Percentiles rank a stretch among this genome's conserved stretches.
phyloP scores from a whole-genome alignment of 1,140 invertebrate species.

The Pachyrhynchus sulphureomaculatus region DNA sequence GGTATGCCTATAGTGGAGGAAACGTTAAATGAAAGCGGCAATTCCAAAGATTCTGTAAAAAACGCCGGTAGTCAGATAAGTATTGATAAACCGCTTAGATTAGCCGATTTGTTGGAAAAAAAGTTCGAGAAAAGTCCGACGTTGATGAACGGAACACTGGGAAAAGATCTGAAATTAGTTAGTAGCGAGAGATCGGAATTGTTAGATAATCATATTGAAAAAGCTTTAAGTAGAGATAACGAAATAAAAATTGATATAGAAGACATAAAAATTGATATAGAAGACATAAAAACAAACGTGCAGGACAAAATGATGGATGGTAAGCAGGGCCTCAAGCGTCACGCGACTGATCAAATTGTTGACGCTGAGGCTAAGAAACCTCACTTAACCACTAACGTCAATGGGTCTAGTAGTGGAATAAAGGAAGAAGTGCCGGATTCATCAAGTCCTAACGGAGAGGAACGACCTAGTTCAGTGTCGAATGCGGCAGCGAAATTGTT shows the following conservation, averaged over 20 bases:
- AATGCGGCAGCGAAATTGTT: slow-evolving; percentile 72
- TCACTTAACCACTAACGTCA: slow-evolving; percentile 53
- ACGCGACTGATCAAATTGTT: slow-evolving; percentile 47
- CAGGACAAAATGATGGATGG: slow-evolving; percentile 2
- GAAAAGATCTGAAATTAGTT: slow-evolving; percentile 62
- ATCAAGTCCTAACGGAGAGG: slow-evolving; percentile 54
- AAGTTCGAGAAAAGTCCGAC: slow-evolving; percentile 62
- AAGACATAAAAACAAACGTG: not conserved
- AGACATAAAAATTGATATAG: not conserved
- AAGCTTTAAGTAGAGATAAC: slow-evolving; percentile 52
- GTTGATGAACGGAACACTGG: slow-evolving; percentile 60
- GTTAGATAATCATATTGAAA: slow-evolving; percentile 63
- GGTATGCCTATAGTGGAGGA: slow-evolving; percentile 58
- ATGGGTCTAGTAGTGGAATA: slow-evolving; percentile 52
- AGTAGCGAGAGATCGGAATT: slow-evolving; percentile 64
- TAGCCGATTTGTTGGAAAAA: slow-evolving; percentile 69
- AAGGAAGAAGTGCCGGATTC: slow-evolving; percentile 55
- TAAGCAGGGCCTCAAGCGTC: slow-evolving; percentile 50
- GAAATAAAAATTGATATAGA: slow-evolving; percentile 21
- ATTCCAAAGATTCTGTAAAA: slow-evolving; percentile 58
- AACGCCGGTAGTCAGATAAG: slow-evolving; percentile 46
- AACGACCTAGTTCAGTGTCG: slow-evolving; percentile 59
- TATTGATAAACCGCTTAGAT: slow-evolving; percentile 57
- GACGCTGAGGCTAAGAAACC: slow-evolving; percentile 55
- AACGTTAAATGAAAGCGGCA: slow-evolving; percentile 54